Percentiles rank a stretch among this genome's conserved stretches.
Conservation (phyloP, 2,113 vertebrate species). For the Mystacornis crossleyi region DNA sequence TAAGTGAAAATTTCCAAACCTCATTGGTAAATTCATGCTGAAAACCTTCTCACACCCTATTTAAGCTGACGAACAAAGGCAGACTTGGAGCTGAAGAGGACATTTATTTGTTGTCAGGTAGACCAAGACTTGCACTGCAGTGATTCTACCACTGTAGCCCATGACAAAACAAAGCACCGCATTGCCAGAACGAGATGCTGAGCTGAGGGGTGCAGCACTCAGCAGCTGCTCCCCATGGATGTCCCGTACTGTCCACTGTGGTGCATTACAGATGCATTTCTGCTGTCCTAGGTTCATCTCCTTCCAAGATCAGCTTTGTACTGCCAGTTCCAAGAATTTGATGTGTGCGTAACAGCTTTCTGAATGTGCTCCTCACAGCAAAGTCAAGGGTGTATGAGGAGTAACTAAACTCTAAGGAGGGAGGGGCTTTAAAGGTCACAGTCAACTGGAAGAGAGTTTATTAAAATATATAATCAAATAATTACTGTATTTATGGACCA, state of each 20-base stretch:
- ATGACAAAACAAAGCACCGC: background rate
- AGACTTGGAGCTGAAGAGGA: background rate
- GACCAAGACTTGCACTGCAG: background rate
- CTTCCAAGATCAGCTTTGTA: background rate
- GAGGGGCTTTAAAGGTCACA: background rate
- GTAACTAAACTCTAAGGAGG: background rate
- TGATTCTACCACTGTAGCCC: background rate
- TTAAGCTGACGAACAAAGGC: background rate
- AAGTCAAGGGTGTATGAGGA: background rate
- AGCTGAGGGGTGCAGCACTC: background rate
- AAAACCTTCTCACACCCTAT: background rate
- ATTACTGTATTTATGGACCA: background rate
- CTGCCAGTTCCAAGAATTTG: background rate
- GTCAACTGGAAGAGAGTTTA: background rate
- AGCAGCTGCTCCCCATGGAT: accelerated
- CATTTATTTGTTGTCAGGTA: background rate
- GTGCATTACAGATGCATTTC: background rate
- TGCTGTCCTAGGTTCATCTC: background rate
- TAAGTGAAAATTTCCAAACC: slow-evolving; percentile 35
- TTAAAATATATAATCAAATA: slow-evolving; percentile 27
- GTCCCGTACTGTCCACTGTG: accelerated
- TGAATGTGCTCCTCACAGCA: background rate
- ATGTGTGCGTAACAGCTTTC: background rate
- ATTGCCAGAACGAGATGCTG: accelerated
- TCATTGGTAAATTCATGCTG: background rate